phyloP scores from a whole-genome alignment of 2,113 vertebrate genomes.

The Clarias gariepinus region DNA sequence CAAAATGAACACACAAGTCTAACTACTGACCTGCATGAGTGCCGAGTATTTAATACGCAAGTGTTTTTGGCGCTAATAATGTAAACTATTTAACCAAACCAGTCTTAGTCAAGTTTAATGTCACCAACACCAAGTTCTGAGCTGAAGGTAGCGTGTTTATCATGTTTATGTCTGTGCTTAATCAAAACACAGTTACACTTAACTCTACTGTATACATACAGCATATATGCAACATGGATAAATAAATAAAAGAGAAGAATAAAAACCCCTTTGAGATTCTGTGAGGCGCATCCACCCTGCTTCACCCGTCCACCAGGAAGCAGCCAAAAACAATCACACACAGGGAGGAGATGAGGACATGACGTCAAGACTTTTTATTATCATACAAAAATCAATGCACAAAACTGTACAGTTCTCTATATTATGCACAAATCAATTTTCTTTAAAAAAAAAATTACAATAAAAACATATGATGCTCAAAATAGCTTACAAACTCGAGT shows the following conservation, averaged over 20 bases:
- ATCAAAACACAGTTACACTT: neutral
- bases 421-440: slow-evolving; percentile 57
- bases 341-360: neutral
- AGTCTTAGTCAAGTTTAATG: no score
- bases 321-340: neutral
- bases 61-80: neutral
- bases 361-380: slow-evolving; percentile 59
- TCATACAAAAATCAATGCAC: slow-evolving; percentile 59
- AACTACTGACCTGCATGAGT: neutral
- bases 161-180: neutral
- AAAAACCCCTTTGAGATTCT: neutral
- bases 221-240: neutral
- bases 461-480: slow-evolving; percentile 50
- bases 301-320: neutral
- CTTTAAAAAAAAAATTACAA: slow-evolving; percentile 45
- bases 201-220: neutral
- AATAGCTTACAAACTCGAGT: slow-evolving; percentile 58
- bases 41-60: neutral
- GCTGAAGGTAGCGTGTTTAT: neutral
- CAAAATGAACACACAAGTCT: neutral
- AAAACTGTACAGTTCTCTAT: slow-evolving; percentile 63
- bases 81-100: no score
- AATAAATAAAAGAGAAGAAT: neutral
- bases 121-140: no score
- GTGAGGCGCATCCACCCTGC: no score